Conservation (phyloP, 2,888 invertebrate species). For the Eilema sororculum region DNA sequence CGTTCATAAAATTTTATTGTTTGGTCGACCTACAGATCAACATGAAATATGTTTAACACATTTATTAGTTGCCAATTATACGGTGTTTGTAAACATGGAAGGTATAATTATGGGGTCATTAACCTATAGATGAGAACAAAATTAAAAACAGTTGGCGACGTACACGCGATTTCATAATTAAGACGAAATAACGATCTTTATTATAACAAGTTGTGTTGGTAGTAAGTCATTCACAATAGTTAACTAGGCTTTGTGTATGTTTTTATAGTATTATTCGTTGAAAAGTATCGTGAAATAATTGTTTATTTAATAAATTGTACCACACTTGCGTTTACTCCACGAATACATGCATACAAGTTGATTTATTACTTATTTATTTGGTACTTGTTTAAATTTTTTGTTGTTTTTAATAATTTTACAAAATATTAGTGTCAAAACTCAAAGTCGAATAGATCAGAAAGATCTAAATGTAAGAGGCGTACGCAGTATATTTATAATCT, state of each 20-base stretch:
- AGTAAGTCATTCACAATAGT: slow-evolving; percentile 2
- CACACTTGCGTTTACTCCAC: no score
- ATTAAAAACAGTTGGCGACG: slow-evolving; percentile 40
- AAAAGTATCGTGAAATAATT: background rate
- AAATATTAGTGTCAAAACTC: no score
- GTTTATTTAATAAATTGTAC: no score
- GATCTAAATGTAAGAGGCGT: no score
- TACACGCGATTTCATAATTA: slow-evolving; percentile 57
- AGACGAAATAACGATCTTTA: slow-evolving; percentile 43
- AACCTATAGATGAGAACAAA: slow-evolving; percentile 40
- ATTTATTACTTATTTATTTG: no score
- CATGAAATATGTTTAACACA: slow-evolving; percentile 16
- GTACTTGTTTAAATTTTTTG: no score
- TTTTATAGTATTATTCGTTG: background rate
- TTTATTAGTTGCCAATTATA: slow-evolving; percentile 29
- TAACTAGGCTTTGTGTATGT: background rate
- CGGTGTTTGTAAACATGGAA: slow-evolving; percentile 35
- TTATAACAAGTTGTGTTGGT: slow-evolving; percentile 17
- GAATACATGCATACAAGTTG: no score
- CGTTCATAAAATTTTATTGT: slow-evolving; percentile 25
- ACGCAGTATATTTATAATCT: no score
- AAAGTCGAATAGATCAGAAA: no score
- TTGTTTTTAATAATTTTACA: no score
- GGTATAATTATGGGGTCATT: slow-evolving; percentile 19
- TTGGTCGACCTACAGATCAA: slow-evolving; percentile 19